Base-by-base conservation (phyloP, 2,888 invertebrate species). In the Nymphalis urticae region DNA sequence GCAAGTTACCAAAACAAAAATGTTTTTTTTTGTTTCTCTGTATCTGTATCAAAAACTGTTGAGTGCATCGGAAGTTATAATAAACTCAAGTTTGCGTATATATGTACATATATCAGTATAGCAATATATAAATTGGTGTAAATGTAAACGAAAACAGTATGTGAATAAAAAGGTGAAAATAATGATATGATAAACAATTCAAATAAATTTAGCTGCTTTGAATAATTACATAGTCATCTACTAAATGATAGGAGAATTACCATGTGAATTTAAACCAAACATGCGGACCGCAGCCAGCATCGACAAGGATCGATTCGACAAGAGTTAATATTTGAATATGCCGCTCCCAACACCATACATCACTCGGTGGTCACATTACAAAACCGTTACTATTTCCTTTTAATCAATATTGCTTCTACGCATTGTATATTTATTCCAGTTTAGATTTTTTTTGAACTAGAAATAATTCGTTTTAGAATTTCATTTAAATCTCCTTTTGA, bases 281-380 rank as follows among this genome's bases (percentile, higher is more conserved):
- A 58, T 13, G 27, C 54, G 47, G 51, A 54, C 62, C 54, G 62
- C 66, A 36, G 50, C 58, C 48, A 66, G 58, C 50, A 62, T 58
- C 48, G 66, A 62, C 69, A 59, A 50, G 48, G 67, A 69, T 69
- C 69, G 69, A 69, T 69, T 62, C 50, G 32, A 64, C 68, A 61
- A n/a, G 64, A 65, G 69, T 66, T 62, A 69, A 69, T 66, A 69
- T 69, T 69, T 69, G 65, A 69, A 66, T 69, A 42, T 48, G 56
- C 65, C 65, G 50, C 65, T 64, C 56, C 65, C 65, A 42, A 53
- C 58, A 27, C 62, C 65, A 66, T 66, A 54, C 62, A 66, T 50
- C 56, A 67, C 56, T 62, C 36, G 1, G n/a, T 62, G 50, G 50
- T 67, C 62, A 62, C 54, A 67, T 67, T 62, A 56, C 48, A 9